Evolutionary conservation across 2,888 invertebrate species (phyloP), one percentile per base, ranked within the genome.

Genomic region (Nebria salina): DNA sequence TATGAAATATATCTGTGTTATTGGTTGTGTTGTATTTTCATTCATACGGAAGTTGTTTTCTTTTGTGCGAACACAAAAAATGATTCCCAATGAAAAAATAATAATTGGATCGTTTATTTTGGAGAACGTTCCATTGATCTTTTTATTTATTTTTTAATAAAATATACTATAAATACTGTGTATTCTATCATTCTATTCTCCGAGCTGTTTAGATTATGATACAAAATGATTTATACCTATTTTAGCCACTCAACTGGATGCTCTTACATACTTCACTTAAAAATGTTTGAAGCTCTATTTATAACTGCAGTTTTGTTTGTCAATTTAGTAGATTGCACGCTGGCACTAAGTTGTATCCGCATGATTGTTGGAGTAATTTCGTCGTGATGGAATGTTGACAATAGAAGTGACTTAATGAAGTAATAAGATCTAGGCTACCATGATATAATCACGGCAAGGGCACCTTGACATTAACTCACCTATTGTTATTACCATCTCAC

Each of bases 331-430:
- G 13, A 54, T 54, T 54, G 7, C 13, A 54, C 4, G 54, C 54
- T 7, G 54, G 54, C 54, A 54, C 2, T 54, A 8, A 6, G 54
- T 54, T 54, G 54, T 54, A 54, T 54, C 54, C 54, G 54, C 7
- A 13, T 54, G 54, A 54, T 54, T 54, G 54, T 54, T 54, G 54
- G 54, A 4, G n/a, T 70, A 34, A 70, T 70, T 25, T 70, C 13
- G 34, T 70, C 13, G 34, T n/a, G n/a, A 11, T 70, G 25, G 70
- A 70, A 70, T 70, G 70, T 70, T 70, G 70, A 70, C 70, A 70
- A 20, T 70, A 70, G 68, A 68, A 68, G 11, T 68, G 68, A 68
- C 68, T 68, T 25, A 34, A 70, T 70, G 25, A 9, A 11, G 70
- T 70, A 70, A 70, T 25, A 70, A 70, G 70, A 70, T 20, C 70